A percentile compares a stretch with the other conserved stretches of the same genome.
phyloP scores from a whole-genome alignment of 1,140 invertebrate genomes.

The Cryptotermes secundus region DNA sequence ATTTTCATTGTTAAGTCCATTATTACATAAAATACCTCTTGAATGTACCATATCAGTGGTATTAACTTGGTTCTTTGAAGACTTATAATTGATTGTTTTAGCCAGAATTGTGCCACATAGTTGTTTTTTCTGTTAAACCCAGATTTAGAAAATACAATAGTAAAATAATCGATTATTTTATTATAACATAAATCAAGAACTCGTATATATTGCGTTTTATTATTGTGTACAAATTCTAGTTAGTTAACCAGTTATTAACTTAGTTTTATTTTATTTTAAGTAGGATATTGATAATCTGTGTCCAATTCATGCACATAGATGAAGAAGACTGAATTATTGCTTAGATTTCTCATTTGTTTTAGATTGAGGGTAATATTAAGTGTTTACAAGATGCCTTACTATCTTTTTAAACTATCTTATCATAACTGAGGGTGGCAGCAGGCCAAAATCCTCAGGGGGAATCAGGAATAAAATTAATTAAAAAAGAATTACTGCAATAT shows the following conservation, averaged over 20 bases:
- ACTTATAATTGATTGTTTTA: conserved; percentile 24
- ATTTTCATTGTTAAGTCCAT: conserved; percentile 29
- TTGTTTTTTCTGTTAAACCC: conserved; percentile 25
- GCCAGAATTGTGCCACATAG: conserved; percentile 15
- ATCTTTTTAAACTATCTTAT: background rate
- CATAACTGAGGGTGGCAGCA: background rate
- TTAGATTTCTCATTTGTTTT: conserved; percentile 26
- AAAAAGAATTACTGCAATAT: conserved; percentile 20
- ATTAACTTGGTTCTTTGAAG: background rate
- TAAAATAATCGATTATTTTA: conserved; percentile 14
- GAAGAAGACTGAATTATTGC: conserved; percentile 28
- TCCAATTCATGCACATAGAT: conserved; percentile 23
- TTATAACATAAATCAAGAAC: conserved; percentile 27
- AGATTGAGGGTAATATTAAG: conserved; percentile 29
- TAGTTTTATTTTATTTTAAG: conserved; percentile 26
- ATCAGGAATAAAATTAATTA: background rate
- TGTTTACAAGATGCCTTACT: conserved; percentile 28
- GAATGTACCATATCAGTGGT: conserved; percentile 7
- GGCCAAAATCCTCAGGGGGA: background rate
- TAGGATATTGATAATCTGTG: conserved; percentile 26
- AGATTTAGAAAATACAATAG: conserved; percentile 12
- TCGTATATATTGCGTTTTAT: conserved; percentile 28
- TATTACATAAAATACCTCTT: conserved; percentile 28
- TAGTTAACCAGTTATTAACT: conserved; percentile 30
- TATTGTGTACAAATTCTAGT: conserved; percentile 31